These are phyloP conservation scores for Astur gentilis DNA, from an alignment of 2,113 vertebrate genomes.

Conservation along the genomic window DNA sequence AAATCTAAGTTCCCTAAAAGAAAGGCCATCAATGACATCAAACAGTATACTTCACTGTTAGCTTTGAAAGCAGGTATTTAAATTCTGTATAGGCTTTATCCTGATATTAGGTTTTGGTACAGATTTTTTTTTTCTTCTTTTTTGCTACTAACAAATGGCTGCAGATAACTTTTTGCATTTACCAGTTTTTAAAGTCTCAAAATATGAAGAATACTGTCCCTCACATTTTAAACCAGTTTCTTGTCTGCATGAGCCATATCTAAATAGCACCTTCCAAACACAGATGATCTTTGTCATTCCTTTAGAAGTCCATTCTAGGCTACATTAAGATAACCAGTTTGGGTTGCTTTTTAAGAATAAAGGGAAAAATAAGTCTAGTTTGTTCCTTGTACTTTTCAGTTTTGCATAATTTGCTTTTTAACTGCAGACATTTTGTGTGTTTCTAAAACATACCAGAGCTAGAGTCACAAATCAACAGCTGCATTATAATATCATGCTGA, in stretches of 20 bases:
- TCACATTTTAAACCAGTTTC: background rate
- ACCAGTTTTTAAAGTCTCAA: background rate
- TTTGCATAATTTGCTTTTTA: background rate
- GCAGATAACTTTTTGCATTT: background rate
- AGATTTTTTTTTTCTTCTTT: background rate
- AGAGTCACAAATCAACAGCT: background rate
- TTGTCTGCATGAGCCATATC: background rate
- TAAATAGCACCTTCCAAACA: background rate
- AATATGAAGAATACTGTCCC: background rate
- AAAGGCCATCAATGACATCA: background rate
- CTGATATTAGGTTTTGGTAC: background rate
- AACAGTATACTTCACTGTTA: background rate
- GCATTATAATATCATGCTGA: background rate
- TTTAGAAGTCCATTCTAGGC: background rate
- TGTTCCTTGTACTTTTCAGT: background rate
- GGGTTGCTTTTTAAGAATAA: background rate
- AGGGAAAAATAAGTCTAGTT: background rate
- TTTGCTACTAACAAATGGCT: background rate
- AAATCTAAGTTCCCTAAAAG: background rate
- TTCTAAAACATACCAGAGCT: background rate
- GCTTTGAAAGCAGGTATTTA: constrained; percentile 2
- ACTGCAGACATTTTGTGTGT: background rate
- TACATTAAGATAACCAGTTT: background rate
- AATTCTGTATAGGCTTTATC: background rate
- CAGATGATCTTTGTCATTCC: background rate